Conservation (phyloP, 2,888 invertebrate species). For the Rhamphomyia laevipes region DNA sequence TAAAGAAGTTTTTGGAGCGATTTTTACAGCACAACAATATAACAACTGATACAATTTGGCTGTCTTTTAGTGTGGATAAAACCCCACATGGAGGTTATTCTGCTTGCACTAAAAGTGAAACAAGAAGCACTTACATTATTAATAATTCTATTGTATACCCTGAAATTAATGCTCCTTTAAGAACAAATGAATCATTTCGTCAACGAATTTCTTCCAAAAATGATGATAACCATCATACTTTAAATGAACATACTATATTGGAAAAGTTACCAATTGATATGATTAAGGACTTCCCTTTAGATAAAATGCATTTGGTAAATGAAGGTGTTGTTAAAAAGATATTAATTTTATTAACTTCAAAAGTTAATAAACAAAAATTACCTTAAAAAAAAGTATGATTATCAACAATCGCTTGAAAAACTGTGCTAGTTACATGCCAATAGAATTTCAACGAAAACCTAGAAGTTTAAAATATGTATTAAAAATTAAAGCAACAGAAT, state of each 20-base stretch:
- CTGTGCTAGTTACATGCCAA: neutral
- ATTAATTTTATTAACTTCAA: neutral
- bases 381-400: neutral
- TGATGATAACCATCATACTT: neutral
- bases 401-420: neutral
- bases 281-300: neutral
- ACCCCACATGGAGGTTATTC: neutral
- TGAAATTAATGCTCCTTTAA: neutral
- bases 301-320: neutral
- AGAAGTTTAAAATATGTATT: constrained; percentile 1
- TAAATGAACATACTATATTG: neutral
- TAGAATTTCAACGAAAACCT: constrained; percentile 1
- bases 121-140: neutral
- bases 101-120: neutral
- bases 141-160: neutral
- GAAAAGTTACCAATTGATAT: neutral
- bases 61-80: neutral
- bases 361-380: neutral
- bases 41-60: no score
- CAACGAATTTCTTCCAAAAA: neutral
- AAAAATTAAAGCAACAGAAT: neutral
- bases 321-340: neutral
- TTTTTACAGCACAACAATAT: no score
- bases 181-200: neutral
- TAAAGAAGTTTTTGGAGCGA: no score